These are phyloP conservation scores for Ammospiza caudacuta DNA, from an alignment of 2,113 vertebrate genomes.

Conservation along the genomic window DNA sequence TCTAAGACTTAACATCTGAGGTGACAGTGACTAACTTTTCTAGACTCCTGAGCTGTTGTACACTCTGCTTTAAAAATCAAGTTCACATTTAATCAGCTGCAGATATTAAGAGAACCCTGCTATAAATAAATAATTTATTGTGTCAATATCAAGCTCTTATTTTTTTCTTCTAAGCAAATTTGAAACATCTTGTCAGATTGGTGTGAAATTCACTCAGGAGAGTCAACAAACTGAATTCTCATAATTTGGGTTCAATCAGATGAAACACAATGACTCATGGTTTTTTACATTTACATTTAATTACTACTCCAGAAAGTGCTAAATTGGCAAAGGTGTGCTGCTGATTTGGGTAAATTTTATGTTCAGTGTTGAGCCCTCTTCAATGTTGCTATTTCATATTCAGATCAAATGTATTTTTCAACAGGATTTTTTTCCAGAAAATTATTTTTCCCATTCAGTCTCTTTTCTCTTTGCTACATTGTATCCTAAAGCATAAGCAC, in stretches of 20 bases:
- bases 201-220: background rate
- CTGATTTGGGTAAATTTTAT: background rate
- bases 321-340: background rate
- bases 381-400: background rate
- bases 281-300: background rate
- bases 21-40: background rate
- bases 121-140: background rate
- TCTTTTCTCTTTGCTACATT: background rate
- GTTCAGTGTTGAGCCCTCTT: background rate
- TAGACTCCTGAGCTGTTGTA: background rate
- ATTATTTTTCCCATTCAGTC: background rate
- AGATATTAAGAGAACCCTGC: background rate
- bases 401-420: background rate
- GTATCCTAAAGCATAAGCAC: background rate
- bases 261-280: background rate
- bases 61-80: background rate
- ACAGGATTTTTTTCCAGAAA: background rate
- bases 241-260: background rate
- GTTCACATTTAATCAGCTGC: background rate
- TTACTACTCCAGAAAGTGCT: background rate
- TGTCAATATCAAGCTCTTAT: background rate
- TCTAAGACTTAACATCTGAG: background rate
- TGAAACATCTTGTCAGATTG: background rate
- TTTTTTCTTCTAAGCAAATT: background rate
- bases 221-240: background rate